Evolutionary conservation across 1,140 invertebrate genomes (phyloP).

Genomic region (Capitella teleta): DNA sequence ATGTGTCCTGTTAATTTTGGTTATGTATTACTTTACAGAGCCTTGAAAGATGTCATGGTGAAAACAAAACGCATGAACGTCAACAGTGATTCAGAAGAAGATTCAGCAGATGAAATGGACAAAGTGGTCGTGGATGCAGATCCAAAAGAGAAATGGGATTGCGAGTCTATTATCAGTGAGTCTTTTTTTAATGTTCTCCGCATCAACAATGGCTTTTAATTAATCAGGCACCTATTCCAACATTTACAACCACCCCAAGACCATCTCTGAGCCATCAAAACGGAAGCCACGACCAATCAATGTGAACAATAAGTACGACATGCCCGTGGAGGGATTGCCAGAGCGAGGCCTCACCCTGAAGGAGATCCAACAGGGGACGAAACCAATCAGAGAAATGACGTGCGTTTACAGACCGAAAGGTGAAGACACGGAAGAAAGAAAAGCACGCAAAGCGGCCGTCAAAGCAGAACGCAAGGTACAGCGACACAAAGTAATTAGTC

Average conservation of each 20-base stretch:
- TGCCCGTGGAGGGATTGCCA: too few species aligned
- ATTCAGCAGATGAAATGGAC: conserved; percentile 25
- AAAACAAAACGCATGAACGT: conserved; percentile 50
- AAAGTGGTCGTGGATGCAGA: conserved; percentile 40
- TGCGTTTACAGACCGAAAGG: conserved; percentile 53
- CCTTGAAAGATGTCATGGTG: conserved; percentile 25
- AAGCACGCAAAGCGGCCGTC: conserved; percentile 64
- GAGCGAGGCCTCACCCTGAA: too few species aligned
- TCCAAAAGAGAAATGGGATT: conserved; percentile 75
- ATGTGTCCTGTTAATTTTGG: not conserved
- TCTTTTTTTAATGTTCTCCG: too few species aligned
- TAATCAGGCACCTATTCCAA: conserved; percentile 71
- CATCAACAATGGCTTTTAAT: too few species aligned
- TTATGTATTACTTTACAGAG: conserved; percentile 4
- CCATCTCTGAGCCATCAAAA: conserved; percentile 64
- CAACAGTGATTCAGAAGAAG: conserved; percentile 38
- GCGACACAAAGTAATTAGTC: conserved; percentile 2
- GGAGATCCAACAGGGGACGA: too few species aligned
- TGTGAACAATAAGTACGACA: too few species aligned
- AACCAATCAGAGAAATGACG: conserved; percentile 2
- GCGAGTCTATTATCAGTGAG: conserved; percentile 70
- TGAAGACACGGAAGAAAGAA: conserved; percentile 72
- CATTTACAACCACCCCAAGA: conserved; percentile 77
- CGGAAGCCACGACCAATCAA: too few species aligned
- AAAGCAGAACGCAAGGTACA: conserved; percentile 65